Conservation (phyloP, 2,797 vertebrate genomes). For the Sebastes itinus region DNA sequence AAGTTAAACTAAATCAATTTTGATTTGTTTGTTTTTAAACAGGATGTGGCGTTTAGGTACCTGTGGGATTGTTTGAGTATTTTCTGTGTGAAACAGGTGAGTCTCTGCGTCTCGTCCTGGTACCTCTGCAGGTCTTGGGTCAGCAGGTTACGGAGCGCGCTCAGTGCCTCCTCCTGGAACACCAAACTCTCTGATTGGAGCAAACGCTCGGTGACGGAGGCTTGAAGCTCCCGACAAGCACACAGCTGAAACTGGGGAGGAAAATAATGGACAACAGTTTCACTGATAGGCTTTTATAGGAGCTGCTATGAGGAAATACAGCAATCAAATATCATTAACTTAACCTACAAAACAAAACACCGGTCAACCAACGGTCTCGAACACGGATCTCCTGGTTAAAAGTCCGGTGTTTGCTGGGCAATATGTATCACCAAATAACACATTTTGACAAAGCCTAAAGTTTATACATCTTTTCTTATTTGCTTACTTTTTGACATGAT, state of each 20-base stretch:
- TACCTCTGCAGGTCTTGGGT: constrained; percentile 73
- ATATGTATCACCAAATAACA: background rate
- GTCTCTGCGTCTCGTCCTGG: constrained; percentile 59
- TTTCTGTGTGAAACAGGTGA: constrained; percentile 45
- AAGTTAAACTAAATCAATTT: background rate
- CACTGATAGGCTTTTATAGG: background rate
- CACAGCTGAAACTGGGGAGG: constrained; percentile 36
- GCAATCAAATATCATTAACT: background rate
- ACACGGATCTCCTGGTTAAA: too few relatives aligned
- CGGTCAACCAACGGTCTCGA: too few relatives aligned
- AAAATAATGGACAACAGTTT: background rate
- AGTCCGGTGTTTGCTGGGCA: too few relatives aligned
- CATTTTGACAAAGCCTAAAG: background rate
- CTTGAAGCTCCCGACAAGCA: constrained; percentile 49
- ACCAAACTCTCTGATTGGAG: constrained; percentile 59
- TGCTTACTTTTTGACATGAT: background rate
- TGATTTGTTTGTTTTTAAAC: rapidly evolving
- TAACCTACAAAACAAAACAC: too few relatives aligned
- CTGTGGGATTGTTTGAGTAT: constrained; percentile 18
- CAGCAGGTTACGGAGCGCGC: constrained; percentile 68
- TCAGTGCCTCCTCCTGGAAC: constrained; percentile 75
- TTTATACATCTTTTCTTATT: background rate
- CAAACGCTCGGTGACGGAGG: constrained; percentile 43
- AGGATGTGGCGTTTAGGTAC: constrained; percentile 16
- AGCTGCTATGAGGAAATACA: background rate